Percentiles rank a stretch among this genome's conserved stretches.
Evolutionary conservation across 1,140 invertebrate genomes (phyloP).

Genomic region (Meloidogyne hapla): DNA sequence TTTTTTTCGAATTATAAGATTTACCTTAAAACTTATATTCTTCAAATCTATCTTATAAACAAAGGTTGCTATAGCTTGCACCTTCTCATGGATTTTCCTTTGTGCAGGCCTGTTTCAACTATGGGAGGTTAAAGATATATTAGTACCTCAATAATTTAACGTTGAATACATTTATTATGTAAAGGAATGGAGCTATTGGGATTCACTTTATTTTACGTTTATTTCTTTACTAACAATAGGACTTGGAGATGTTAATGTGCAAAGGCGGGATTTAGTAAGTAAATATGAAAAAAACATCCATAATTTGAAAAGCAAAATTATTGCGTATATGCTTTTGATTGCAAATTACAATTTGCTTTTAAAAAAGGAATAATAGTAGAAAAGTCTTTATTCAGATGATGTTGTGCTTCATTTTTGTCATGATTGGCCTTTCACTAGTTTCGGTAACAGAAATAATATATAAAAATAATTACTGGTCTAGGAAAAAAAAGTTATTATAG

Average conservation of each 20-base stretch:
- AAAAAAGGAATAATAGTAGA: not conserved
- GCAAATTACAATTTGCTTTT: not conserved
- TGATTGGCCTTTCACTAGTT: conserved; percentile 56
- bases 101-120: conserved; percentile 59
- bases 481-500: no score
- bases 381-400: conserved; percentile 47
- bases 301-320: no score
- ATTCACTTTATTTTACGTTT: conserved; percentile 61
- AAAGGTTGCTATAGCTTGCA: conserved; percentile 53
- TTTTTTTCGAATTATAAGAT: not conserved
- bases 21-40: not conserved
- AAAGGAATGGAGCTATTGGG: conserved; percentile 59
- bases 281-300: no score
- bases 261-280: conserved; percentile 49
- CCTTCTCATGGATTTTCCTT: conserved; percentile 63
- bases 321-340: no score
- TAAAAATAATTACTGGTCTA: no score
- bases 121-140: conserved; percentile 46
- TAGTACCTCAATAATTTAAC: not conserved
- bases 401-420: conserved; percentile 59
- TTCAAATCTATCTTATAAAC: not conserved
- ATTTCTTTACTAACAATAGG: conserved; percentile 55
- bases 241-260: conserved; percentile 56
- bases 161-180: not conserved
- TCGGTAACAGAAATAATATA: not conserved